Base-by-base conservation (phyloP, 37 sponge, comb jelly and placozoan genomes). In the Ianthella basta region DNA sequence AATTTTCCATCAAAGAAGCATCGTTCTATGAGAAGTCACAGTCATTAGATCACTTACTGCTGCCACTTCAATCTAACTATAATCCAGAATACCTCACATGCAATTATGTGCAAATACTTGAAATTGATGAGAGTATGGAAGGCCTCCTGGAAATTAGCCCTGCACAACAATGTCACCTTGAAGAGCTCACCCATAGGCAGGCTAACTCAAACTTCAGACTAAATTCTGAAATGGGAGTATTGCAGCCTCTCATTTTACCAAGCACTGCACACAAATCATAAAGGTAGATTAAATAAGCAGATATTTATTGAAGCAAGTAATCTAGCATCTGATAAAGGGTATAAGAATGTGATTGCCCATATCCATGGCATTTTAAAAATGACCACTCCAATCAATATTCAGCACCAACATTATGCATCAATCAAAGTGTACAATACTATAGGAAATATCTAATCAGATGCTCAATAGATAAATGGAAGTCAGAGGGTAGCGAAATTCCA, bases 191-290 rank as follows among this genome's bases (percentile, higher is more conserved):
- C 0, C 82, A 44, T 32, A 70, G 78, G 25, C 83, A 82, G 37
- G 74, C 88, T 29, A 73, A 53, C 1, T 81, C 82, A 23, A 64
- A 32, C 77, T 81, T 38, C 80, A 82, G 87, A 79, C 81, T 0
- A 87, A 53, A 29, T 87, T 77, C 27, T 3, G 87, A 27, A 35
- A 59, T 79, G 86, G 86, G 27, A 50, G 68, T 15, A 86, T 86
- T 19, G 79, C 86, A 36, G 86, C 80, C n/a, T 86, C 80, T 66
- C 65, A 23, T 15, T 34, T 21, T 72, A 60, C 37, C 69, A 84
- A 44, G 70, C 61, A 23, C 1, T 69, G 25, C 84, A 84, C 34
- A 84, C 84, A 25, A 32, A 84, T 84, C 84, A 75, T n/a, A n/a
- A n/a, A n/a, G n/a, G n/a, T n/a, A n/a, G n/a, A n/a, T n/a, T n/a